Evolutionary conservation across 2,888 invertebrate genomes (phyloP), one percentile per base, ranked within the genome.

Genomic region (Caenorhabditis japonica): DNA sequence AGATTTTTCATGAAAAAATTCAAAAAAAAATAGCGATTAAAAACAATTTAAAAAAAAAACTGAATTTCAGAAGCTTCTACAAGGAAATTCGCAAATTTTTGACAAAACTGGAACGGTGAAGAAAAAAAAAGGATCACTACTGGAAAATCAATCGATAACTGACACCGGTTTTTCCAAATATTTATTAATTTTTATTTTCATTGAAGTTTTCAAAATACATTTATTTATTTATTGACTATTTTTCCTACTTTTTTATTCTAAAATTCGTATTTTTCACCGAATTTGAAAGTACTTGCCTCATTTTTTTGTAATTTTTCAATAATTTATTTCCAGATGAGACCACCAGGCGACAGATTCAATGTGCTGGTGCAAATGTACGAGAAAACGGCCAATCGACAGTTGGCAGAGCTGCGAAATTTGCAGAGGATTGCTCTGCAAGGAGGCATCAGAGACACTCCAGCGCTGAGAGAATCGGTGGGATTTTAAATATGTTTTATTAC

Each of bases 281-380:
- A n/a, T n/a, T n/a, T n/a, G n/a, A n/a, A n/a, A n/a, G n/a, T n/a
- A n/a, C n/a, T n/a, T n/a, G n/a, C n/a, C n/a, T n/a, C n/a, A n/a
- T n/a, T n/a, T n/a, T n/a, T n/a, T n/a, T n/a, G 15, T 27, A 38
- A 39, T 15, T 13, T 38, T 38, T 33, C 13, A 10, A 38, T 25
- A 27, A 38, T 55, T 23, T 19, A 30, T 5, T 39, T 41, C 17
- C 25, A 52, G 53, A 53, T 62, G 52, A 44, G 27, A 25, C 30
- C 64, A 12, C 17, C 68, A 8, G 36, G 19, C n/a, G 25, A 55
- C 23, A 15, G 66, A 10, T 56, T 66, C 44, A 41, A 43, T 13
- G 21, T 33, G 4, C 44, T 66, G 27, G 46, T 77, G n/a, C 72
- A 70, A 39, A 55, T 72, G 39, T 80, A 80, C 46, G 77, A 80